A percentile compares a stretch with the other conserved stretches of the same genome.
Evolutionary conservation across 2,113 vertebrate genomes (phyloP).

Genomic region (Parotia lawesii): DNA sequence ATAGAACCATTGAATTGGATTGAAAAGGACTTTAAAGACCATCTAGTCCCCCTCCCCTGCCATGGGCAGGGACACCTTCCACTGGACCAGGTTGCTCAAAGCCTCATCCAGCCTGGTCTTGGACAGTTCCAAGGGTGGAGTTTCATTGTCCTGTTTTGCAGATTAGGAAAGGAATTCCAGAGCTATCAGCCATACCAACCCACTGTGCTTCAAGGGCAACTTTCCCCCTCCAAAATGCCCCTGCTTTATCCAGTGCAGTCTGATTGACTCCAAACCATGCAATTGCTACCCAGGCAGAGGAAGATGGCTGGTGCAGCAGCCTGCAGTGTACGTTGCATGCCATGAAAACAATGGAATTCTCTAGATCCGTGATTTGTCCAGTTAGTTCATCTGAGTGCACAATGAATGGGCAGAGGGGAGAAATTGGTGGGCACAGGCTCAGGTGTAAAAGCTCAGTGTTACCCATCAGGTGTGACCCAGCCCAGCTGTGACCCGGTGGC

Average conservation of each 20-base stretch:
- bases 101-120: neutral
- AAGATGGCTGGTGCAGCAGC: neutral
- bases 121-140: neutral
- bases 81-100: neutral
- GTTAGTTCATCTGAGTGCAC: neutral
- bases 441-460: neutral
- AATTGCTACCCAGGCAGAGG: neutral
- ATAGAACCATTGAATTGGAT: neutral
- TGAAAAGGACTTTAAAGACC: neutral
- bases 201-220: neutral
- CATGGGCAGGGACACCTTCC: neutral
- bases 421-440: neutral
- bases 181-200: neutral
- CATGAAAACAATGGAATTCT: neutral
- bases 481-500: neutral
- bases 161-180: neutral
- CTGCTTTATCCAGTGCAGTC: neutral
- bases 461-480: neutral
- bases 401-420: neutral
- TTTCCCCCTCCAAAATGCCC: neutral
- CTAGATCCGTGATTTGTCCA: neutral
- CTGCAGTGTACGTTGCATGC: fast-evolving
- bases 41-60: neutral
- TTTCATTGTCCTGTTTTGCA: neutral
- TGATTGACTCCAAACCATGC: neutral